These are phyloP conservation scores for Orchesella cincta DNA, from an alignment of 1,140 invertebrate genomes.

Conservation along the genomic window DNA sequence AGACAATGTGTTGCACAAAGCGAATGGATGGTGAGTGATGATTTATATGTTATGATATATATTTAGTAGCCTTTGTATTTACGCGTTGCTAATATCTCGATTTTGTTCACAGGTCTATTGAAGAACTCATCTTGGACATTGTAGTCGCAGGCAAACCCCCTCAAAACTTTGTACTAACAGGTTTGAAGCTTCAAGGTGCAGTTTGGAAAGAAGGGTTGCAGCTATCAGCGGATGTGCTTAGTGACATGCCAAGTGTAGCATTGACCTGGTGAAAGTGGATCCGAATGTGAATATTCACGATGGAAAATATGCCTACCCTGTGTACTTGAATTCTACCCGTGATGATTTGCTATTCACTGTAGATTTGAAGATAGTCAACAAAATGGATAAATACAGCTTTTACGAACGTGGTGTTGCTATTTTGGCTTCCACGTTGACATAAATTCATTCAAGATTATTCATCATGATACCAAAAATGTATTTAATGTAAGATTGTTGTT, in stretches of 20 bases:
- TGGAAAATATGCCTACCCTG: constrained; percentile 82
- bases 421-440: constrained; percentile 77
- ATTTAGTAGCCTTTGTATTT: no score
- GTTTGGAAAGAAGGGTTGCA: constrained; percentile 83
- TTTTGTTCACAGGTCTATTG: no score
- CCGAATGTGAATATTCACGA: constrained; percentile 61
- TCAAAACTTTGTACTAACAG: constrained; percentile 57
- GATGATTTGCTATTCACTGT: constrained; percentile 93
- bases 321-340: constrained; percentile 95
- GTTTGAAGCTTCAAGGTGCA: constrained; percentile 92
- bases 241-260: constrained; percentile 83
- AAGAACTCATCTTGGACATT: constrained; percentile 92
- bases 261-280: constrained; percentile 78
- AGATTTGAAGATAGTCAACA: constrained; percentile 83
- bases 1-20: constrained; percentile 95
- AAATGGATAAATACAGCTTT: constrained; percentile 86
- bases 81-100: no score
- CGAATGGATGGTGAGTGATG: constrained; percentile 84
- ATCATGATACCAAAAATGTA: not conserved
- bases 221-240: constrained; percentile 91
- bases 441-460: constrained; percentile 7
- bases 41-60: no score
- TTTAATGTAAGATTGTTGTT: no score
- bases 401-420: constrained; percentile 97
- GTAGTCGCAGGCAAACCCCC: constrained; percentile 60